Conservation (phyloP, 2,888 invertebrate species). For the Cerastis rubricosa region DNA sequence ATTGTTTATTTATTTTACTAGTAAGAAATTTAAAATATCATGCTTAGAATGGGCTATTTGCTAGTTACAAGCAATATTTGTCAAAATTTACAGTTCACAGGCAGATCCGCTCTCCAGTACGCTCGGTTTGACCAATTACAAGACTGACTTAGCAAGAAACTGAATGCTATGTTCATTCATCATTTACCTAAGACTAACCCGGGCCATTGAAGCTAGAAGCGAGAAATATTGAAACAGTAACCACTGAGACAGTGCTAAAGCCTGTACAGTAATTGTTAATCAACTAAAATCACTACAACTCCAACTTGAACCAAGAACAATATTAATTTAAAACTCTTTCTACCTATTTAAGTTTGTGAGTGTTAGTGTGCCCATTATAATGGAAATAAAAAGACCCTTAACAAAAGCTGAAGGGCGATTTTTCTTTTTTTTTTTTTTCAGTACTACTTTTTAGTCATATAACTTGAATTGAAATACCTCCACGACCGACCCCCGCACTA, state of each 20-base stretch:
- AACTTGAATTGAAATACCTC: no score
- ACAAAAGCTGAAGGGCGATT: no score
- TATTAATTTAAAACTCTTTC: no score
- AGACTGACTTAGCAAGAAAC: neutral
- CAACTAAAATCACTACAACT: neutral
- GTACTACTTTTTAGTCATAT: no score
- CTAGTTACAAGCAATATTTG: neutral
- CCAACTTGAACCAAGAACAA: neutral
- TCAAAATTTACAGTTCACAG: neutral
- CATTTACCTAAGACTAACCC: neutral
- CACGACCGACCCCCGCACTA: no score
- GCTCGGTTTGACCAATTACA: neutral
- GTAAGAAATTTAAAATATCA: no score
- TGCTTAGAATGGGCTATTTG: neutral
- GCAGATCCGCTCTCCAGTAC: neutral
- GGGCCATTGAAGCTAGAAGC: neutral
- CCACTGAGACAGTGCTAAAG: neutral
- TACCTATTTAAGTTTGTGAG: no score
- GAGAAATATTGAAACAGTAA: neutral
- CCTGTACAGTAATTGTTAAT: no score
- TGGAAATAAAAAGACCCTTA: no score
- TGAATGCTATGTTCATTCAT: neutral
- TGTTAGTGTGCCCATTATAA: no score
- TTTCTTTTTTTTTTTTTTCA: no score
- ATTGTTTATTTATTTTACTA: no score